Percentiles rank a stretch among this genome's conserved stretches.
phyloP scores from a whole-genome alignment of 2,113 vertebrate genomes.

The Paedocypris sp. region DNA sequence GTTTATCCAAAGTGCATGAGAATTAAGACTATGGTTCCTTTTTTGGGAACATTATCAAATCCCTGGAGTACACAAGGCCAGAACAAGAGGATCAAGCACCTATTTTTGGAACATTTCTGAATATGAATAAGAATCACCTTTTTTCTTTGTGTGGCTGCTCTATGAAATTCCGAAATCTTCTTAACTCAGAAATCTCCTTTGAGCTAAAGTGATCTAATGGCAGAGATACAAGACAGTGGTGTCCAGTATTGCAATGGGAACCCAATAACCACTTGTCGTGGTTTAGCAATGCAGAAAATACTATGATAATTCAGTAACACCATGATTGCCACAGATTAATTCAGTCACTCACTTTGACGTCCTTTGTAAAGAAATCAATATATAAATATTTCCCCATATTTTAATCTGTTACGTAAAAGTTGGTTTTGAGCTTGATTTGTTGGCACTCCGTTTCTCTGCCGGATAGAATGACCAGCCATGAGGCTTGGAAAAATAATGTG shows the following conservation, averaged over 20 bases:
- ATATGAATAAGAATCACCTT: not conserved
- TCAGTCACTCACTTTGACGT: not conserved
- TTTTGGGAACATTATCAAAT: too few relatives aligned
- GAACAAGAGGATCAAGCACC: not conserved
- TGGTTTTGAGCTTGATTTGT: slow-evolving; percentile 25
- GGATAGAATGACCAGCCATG: slow-evolving; percentile 2
- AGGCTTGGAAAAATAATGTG: slow-evolving; percentile 1
- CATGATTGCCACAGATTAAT: slow-evolving; percentile 13
- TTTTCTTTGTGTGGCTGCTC: not conserved
- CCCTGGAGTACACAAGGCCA: too few relatives aligned
- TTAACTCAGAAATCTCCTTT: not conserved
- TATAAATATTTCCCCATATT: not conserved
- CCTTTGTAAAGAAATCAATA: not conserved
- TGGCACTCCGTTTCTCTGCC: slow-evolving; percentile 4
- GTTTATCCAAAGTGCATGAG: too few relatives aligned
- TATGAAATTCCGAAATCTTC: not conserved
- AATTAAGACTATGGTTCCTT: too few relatives aligned
- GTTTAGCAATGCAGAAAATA: too few relatives aligned
- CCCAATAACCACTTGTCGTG: too few relatives aligned
- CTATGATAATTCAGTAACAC: too few relatives aligned
- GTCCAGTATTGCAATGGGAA: not conserved
- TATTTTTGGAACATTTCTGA: not conserved
- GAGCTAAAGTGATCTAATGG: not conserved
- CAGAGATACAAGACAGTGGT: not conserved
- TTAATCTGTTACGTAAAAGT: slow-evolving; percentile 29